Evolutionary conservation across 2,113 vertebrate genomes (phyloP), one percentile per base, ranked within the genome.

Genomic region (Zosterops japonicus): DNA sequence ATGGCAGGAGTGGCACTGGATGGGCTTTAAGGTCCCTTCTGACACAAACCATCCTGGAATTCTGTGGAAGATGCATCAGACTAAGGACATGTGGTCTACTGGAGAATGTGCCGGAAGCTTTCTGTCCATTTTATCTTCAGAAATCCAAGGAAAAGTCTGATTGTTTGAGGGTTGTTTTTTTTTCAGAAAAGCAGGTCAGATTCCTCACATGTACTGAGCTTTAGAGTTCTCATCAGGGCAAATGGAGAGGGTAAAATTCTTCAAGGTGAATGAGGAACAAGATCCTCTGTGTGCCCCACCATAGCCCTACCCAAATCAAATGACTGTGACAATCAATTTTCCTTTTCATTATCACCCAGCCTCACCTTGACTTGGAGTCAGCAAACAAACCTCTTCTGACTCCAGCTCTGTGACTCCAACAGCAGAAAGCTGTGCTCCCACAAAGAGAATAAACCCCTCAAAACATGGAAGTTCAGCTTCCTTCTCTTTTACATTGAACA

Each of bases 401-500:
- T 52, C 11, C 68, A 52, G 11, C 0, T 42, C 17, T 24, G 56
- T 9, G 35, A 39, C n/a, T 33, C 3, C 23, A 63, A 7, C 13
- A 42, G 31, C 33, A 67, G 44, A 56, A 64, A 60, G 2, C 14
- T 59, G 6, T 5, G 41, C 7, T 44, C 29, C 27, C 11, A 17
- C 1, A 1, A 25, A 27, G 35, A 47, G 14, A 83, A 42, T 11
- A 33, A 59, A 83, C 29, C 11, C 5, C 46, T 6, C 11, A 41
- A 53, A 86, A 23, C 0, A 0, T 24, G 18, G 22, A 64, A 60
- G 2, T 27, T 68, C 47, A n/a, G 8, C 14, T 49, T 15, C 36
- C 10, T 52, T 28, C 46, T 36, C 31, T 6, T 84, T 36, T 46
- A 13, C 10, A 4, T 28, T 23, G 10, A 72, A 39, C 7, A 20